Evolutionary conservation across 2,888 invertebrate species (phyloP).

Genomic region (Apamea sordens): DNA sequence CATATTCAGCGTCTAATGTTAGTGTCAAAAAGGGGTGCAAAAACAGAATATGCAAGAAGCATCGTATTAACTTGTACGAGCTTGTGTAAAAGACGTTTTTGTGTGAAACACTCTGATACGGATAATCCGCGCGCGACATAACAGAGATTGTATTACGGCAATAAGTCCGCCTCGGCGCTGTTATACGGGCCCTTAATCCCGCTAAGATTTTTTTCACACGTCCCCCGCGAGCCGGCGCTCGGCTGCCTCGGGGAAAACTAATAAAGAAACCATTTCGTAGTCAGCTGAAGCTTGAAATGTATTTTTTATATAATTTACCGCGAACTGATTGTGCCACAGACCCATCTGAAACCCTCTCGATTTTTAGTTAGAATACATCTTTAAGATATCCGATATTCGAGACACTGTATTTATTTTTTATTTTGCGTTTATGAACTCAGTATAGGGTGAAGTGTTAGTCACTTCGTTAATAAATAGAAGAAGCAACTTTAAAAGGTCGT

Average conservation of each 20-base stretch:
- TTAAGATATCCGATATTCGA: background rate
- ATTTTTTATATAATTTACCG: constrained; percentile 91
- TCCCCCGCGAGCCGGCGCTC: constrained; percentile 78
- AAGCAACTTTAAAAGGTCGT: background rate
- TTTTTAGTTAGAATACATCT: constrained; percentile 33
- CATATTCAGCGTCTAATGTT: constrained; percentile 10
- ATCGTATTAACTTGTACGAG: constrained; percentile 61
- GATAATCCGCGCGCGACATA: constrained; percentile 87
- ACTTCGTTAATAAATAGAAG: background rate
- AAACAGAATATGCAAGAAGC: constrained; percentile 56
- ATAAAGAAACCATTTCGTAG: constrained; percentile 90
- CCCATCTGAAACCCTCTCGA: constrained; percentile 78
- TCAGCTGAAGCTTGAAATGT: constrained; percentile 90
- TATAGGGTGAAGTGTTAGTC: background rate
- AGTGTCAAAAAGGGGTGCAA: constrained; percentile 22
- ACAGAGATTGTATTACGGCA: constrained; percentile 89
- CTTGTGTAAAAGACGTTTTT: constrained; percentile 65
- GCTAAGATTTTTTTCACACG: constrained; percentile 88
- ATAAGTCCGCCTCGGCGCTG: constrained; percentile 85
- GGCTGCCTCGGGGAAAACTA: constrained; percentile 87
- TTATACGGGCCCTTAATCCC: constrained; percentile 88
- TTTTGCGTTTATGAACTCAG: background rate
- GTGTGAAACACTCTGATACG: constrained; percentile 81
- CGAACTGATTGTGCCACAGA: constrained; percentile 85
- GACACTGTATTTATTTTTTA: background rate